Conservation (phyloP, 2,113 vertebrate genomes). For the Scophthalmus maximus region DNA sequence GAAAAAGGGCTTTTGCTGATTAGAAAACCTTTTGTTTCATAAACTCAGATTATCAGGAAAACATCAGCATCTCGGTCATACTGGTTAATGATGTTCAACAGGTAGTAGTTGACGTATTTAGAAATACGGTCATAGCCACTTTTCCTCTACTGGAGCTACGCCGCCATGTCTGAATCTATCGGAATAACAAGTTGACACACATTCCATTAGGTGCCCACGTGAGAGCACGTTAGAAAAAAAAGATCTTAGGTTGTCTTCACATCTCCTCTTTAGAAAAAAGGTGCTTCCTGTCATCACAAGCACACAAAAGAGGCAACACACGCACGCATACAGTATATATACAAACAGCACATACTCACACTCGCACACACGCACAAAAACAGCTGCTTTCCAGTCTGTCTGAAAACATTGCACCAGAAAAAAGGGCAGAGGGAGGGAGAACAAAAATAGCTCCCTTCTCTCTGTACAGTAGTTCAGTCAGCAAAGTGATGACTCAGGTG, state of each 20-base stretch:
- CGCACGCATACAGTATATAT: conserved; percentile 10
- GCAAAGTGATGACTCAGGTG: conserved; percentile 54
- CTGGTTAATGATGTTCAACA: conserved; percentile 52
- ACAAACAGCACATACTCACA: conserved; percentile 1
- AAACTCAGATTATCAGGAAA: conserved; percentile 27
- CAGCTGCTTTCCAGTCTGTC: conserved; percentile 70
- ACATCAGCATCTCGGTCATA: conserved; percentile 38
- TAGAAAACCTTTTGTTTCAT: conserved; percentile 19
- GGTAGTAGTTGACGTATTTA: conserved; percentile 53
- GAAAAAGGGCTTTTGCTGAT: conserved; percentile 32
- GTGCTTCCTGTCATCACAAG: conserved; percentile 55
- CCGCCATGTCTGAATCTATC: conserved; percentile 46
- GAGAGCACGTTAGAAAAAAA: conserved; percentile 65
- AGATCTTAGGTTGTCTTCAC: conserved; percentile 73
- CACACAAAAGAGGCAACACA: conserved; percentile 41
- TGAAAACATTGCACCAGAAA: conserved; percentile 74
- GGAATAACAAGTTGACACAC: conserved; percentile 56
- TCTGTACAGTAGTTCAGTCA: conserved; percentile 71
- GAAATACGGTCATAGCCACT: conserved; percentile 44
- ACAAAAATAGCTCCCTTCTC: conserved; percentile 58
- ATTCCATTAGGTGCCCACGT: conserved; percentile 55
- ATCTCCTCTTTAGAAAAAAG: conserved; percentile 69
- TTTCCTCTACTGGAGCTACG: conserved; percentile 41
- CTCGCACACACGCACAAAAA: conserved; percentile 18
- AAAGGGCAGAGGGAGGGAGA: conserved; percentile 60